Conservation (phyloP, 1,140 invertebrate genomes). For the Listronotus bonariensis region DNA sequence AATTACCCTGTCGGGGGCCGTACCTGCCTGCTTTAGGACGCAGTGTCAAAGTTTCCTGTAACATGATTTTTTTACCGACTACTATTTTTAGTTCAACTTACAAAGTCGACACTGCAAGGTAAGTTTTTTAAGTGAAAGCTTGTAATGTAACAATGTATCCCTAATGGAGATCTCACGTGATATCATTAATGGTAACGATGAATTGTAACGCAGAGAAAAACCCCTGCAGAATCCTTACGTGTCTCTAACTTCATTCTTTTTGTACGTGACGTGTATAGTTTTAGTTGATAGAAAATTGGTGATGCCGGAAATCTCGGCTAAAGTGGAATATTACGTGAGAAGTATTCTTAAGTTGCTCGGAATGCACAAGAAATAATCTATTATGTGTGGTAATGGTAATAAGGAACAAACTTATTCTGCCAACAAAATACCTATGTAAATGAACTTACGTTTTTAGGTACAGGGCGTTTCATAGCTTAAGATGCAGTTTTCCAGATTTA, state of each 20-base stretch:
- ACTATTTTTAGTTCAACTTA: too few relatives aligned
- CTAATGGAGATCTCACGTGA: slow-evolving; percentile 9
- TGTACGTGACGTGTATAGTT: neutral
- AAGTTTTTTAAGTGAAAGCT: too few relatives aligned
- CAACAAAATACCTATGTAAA: too few relatives aligned
- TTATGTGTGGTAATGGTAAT: neutral
- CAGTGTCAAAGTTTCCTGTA: too few relatives aligned
- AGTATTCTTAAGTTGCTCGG: neutral
- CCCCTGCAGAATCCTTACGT: slow-evolving; percentile 3
- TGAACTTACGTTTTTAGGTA: too few relatives aligned
- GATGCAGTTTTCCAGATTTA: too few relatives aligned
- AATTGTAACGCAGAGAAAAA: neutral
- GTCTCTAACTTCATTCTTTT: neutral
- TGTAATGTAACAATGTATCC: neutral
- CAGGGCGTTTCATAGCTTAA: too few relatives aligned
- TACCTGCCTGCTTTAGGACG: too few relatives aligned
- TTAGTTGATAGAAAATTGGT: slow-evolving; percentile 5
- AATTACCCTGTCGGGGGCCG: too few relatives aligned
- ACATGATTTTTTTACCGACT: too few relatives aligned
- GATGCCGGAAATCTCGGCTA: slow-evolving; percentile 10
- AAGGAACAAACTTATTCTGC: too few relatives aligned
- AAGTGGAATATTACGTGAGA: slow-evolving; percentile 7
- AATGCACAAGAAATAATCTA: neutral
- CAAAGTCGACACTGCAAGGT: too few relatives aligned
- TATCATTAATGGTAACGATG: neutral